A percentile compares a stretch with the other conserved stretches of the same genome.
Conservation (phyloP, 2,797 vertebrate species). For the Cossypha niveicapilla region DNA sequence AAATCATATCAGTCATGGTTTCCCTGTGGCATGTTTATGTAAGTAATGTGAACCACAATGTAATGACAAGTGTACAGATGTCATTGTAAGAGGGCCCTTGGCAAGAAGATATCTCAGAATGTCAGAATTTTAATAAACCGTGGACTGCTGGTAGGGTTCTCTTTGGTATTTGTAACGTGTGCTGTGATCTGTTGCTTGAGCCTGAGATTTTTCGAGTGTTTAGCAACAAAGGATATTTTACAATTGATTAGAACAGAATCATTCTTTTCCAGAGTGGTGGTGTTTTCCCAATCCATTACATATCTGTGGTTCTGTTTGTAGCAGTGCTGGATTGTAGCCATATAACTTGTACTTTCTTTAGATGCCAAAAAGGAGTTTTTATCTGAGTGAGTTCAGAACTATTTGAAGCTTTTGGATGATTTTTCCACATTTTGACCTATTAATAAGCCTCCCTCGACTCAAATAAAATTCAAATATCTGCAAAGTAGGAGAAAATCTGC, state of each 20-base stretch:
- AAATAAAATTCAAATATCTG: not conserved
- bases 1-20: constrained; percentile 74
- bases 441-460: not conserved
- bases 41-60: constrained; percentile 72
- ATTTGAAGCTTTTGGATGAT: not conserved
- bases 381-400: not conserved
- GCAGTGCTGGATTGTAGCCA: not conserved
- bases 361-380: not conserved
- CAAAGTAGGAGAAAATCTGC: not conserved
- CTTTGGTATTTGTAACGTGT: not conserved
- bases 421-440: not conserved
- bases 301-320: not conserved
- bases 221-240: constrained; percentile 20
- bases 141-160: constrained; percentile 45
- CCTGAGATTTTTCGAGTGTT: constrained; percentile 12
- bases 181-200: constrained; percentile 1
- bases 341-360: not conserved
- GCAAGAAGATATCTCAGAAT: constrained; percentile 76
- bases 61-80: constrained; percentile 85
- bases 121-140: constrained; percentile 70
- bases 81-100: constrained; percentile 78
- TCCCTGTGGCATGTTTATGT: constrained; percentile 76
- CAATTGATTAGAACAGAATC: not conserved
- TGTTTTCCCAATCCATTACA: not conserved
- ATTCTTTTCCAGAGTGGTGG: not conserved